Evolutionary conservation across 1,140 invertebrate genomes (phyloP).

Genomic region (Fopius arisanus): DNA sequence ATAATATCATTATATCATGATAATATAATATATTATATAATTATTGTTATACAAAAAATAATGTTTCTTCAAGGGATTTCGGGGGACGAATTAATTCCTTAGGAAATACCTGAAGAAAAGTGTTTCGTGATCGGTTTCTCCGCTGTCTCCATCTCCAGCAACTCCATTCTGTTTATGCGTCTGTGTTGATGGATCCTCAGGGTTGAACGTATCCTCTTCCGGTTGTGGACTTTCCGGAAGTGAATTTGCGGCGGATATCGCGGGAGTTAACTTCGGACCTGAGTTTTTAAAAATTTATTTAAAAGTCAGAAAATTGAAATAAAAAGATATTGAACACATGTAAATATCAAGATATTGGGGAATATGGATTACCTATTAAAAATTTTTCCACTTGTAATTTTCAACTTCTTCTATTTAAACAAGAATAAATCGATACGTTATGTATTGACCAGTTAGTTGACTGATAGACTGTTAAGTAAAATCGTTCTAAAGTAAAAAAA

Average conservation of each 20-base stretch:
- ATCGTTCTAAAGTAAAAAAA: no score
- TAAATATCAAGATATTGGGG: background rate
- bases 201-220: slow-evolving; percentile 40
- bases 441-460: no score
- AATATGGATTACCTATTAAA: no score
- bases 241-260: slow-evolving; percentile 44
- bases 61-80: no score
- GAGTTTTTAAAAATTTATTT: background rate
- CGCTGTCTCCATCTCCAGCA: slow-evolving; percentile 32
- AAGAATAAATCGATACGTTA: no score
- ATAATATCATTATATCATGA: no score
- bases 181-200: slow-evolving; percentile 27
- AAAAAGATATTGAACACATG: background rate
- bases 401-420: no score
- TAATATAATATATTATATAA: no score
- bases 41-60: no score
- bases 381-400: no score
- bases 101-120: slow-evolving; percentile 63
- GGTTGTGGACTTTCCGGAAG: slow-evolving; percentile 47
- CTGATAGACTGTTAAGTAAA: no score
- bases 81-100: no score
- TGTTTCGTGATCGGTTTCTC: slow-evolving; percentile 51
- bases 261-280: slow-evolving; percentile 56
- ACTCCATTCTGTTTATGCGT: slow-evolving; percentile 35
- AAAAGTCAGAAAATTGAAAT: background rate